Evolutionary conservation across 2,797 vertebrate genomes (phyloP).

Genomic region (Dipus sagitta): DNA sequence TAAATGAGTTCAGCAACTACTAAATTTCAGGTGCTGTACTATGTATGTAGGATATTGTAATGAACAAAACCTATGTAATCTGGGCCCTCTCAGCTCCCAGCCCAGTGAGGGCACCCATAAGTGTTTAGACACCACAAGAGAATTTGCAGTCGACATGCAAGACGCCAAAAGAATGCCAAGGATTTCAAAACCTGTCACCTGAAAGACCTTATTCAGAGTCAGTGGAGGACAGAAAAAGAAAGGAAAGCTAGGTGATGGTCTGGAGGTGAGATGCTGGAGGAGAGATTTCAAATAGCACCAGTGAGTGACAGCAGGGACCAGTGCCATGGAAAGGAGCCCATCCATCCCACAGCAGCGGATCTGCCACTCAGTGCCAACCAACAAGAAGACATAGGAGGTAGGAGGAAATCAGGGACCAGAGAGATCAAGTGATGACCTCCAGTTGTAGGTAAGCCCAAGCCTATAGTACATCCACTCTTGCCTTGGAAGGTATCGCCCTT

Average conservation of each 20-base stretch:
- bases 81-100: background rate
- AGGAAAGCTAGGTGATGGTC: background rate
- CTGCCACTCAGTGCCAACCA: background rate
- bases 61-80: background rate
- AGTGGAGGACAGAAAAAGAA: background rate
- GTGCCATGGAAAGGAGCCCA: background rate
- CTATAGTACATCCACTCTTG: background rate
- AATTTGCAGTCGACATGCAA: background rate
- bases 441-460: background rate
- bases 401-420: background rate
- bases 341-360: too few species aligned
- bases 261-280: background rate
- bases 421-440: background rate
- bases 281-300: background rate
- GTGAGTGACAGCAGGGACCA: conserved; percentile 6
- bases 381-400: background rate
- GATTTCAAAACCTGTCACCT: background rate
- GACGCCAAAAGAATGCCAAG: background rate
- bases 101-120: background rate
- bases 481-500: background rate
- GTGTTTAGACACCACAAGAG: background rate
- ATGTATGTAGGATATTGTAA: background rate
- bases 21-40: background rate
- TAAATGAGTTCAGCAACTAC: background rate
- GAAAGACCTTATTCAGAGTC: background rate